Conservation (phyloP, 2,113 vertebrate genomes). For the Dissostichus mawsoni region DNA sequence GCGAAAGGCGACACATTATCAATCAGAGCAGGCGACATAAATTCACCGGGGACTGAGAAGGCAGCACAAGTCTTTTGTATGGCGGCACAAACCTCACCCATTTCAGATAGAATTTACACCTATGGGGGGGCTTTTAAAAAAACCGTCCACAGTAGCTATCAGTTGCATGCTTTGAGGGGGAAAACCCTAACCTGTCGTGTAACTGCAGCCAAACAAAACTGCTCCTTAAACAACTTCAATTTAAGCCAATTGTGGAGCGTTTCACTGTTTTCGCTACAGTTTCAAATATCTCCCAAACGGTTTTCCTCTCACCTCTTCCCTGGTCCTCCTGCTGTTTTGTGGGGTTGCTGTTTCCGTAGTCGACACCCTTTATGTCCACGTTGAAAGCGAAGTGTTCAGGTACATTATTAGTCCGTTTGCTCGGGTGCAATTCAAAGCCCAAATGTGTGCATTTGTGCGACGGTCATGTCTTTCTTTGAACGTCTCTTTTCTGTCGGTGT, state of each 20-base stretch:
- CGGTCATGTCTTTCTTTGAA: conserved; percentile 62
- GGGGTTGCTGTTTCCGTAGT: conserved; percentile 44
- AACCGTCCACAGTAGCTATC: conserved; percentile 17
- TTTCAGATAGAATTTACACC: conserved; percentile 61
- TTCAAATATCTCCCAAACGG: conserved; percentile 47
- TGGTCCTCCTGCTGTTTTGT: conserved; percentile 39
- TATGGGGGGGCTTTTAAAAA: conserved; percentile 30
- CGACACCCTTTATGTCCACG: conserved; percentile 38
- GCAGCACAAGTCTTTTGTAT: conserved; percentile 69
- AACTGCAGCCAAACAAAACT: conserved; percentile 12
- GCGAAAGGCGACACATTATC: conserved; percentile 9
- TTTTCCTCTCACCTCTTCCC: conserved; percentile 72
- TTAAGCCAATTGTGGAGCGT: conserved; percentile 48
- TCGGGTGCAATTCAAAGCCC: conserved; percentile 25
- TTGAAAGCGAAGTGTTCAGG: not conserved
- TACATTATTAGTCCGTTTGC: conserved; percentile 20
- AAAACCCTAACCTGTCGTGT: not conserved
- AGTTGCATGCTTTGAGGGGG: conserved; percentile 21
- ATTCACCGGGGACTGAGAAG: conserved; percentile 27
- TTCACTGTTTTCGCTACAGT: conserved; percentile 50
- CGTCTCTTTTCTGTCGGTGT: conserved; percentile 58
- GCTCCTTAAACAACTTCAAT: conserved; percentile 70
- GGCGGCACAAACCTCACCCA: conserved; percentile 72
- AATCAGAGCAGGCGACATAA: conserved; percentile 26
- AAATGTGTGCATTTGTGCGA: conserved; percentile 37